Evolutionary conservation across 92 coral and sea anemone species (phyloP).

Genomic region (Nematostella vectensis): DNA sequence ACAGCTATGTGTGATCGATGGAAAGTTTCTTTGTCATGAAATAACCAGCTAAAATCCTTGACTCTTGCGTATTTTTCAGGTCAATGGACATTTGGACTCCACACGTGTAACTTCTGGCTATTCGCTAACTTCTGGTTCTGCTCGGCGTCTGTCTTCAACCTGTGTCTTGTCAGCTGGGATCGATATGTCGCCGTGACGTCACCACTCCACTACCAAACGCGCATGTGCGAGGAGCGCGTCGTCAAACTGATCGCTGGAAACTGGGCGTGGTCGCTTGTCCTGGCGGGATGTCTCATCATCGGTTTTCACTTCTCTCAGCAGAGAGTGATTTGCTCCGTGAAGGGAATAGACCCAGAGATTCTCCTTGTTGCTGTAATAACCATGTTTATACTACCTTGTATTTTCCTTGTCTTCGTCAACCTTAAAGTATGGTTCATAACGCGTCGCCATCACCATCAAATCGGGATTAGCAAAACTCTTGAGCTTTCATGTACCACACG

Average conservation of each 20-base stretch:
- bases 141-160: conserved; percentile 50
- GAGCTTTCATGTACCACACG: neutral
- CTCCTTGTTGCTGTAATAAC: conserved; percentile 5
- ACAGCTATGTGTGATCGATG: too few relatives aligned
- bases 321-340: conserved; percentile 28
- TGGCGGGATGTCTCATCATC: conserved; percentile 8
- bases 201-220: conserved; percentile 48
- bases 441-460: conserved; percentile 38
- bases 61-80: conserved; percentile 20
- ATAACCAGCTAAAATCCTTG: too few relatives aligned
- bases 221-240: conserved; percentile 38
- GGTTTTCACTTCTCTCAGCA: conserved; percentile 14
- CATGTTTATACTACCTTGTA: conserved; percentile 28
- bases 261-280: conserved; percentile 27
- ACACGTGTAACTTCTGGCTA: conserved; percentile 42
- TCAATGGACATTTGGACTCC: conserved; percentile 56
- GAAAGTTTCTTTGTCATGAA: too few relatives aligned
- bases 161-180: conserved; percentile 80
- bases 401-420: conserved; percentile 55
- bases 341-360: conserved; percentile 33
- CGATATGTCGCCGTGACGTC: conserved; percentile 76
- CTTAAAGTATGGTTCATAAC: conserved; percentile 41
- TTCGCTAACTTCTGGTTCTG: conserved; percentile 55
- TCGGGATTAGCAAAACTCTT: conserved; percentile 2
- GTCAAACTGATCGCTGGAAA: conserved; percentile 31